Conservation (phyloP, 2,888 invertebrate species). For the Papilio demoleus region DNA sequence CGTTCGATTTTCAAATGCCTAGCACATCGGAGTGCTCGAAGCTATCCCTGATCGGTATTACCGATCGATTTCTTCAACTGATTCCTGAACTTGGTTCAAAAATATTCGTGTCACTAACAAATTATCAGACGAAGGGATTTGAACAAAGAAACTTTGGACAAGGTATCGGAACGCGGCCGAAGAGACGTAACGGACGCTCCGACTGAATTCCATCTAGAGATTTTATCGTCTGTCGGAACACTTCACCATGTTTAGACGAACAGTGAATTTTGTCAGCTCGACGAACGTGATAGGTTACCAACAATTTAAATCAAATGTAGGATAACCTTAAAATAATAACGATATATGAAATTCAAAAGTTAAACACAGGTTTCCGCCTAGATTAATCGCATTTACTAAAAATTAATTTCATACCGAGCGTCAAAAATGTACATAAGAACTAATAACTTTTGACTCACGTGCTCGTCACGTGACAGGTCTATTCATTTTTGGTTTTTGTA, state of each 20-base stretch:
- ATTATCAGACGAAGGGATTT: constrained; percentile 33
- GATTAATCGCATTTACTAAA: too few relatives aligned
- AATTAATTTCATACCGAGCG: too few relatives aligned
- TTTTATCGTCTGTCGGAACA: constrained; percentile 39
- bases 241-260: constrained; percentile 25
- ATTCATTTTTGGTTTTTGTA: too few relatives aligned
- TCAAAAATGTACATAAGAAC: too few relatives aligned
- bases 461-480: too few relatives aligned
- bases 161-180: constrained; percentile 37
- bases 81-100: constrained; percentile 18
- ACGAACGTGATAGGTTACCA: constrained; percentile 21
- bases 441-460: too few relatives aligned
- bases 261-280: constrained; percentile 24
- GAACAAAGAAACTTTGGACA: constrained; percentile 39
- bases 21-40: constrained; percentile 1
- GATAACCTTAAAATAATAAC: constrained; percentile 5
- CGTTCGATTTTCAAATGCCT: neutral
- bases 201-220: constrained; percentile 38
- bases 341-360: neutral
- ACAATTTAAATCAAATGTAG: neutral
- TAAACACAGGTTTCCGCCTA: too few relatives aligned
- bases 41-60: constrained; percentile 30
- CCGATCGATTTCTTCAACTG: constrained; percentile 43
- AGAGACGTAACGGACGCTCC: constrained; percentile 22
- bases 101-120: constrained; percentile 42